Evolutionary conservation across 2,113 vertebrate genomes (phyloP), one percentile per base, ranked within the genome.

Genomic region (Amblyornis subalaris): DNA sequence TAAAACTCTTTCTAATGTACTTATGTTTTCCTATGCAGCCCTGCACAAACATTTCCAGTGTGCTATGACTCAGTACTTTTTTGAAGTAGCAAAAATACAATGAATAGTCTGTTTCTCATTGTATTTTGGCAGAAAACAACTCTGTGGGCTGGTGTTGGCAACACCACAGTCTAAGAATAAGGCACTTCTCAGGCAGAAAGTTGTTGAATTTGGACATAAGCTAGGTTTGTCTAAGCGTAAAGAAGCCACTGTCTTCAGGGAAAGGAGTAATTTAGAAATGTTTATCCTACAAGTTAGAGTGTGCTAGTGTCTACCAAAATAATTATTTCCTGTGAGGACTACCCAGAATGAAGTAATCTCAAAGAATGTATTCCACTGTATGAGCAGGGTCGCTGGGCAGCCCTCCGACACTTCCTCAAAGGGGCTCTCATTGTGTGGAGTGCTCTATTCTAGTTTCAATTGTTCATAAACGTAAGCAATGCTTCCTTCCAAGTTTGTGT

Each of bases 161-260:
- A 95, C 88, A 82, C 74, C 96, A 96, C 93, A 87, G 84, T 95
- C 94, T 93, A 97, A 97, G 96, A 97, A 97, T 97, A 98, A 97
- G 96, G 64, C 75, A 94, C 64, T 95, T 96, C 94, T 97, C 92
- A 95, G 73, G 84, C 95, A 96, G 54, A 88, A 95, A 90, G 88
- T 75, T 97, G 95, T 98, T 98, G 97, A 91, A 96, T 95, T 98
- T 97, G 97, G 97, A 96, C 85, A 71, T 93, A 72, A 96, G 81
- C 60, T 95, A 85, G 77, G 76, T 97, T 97, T 96, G 94, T 74
- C 90, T 88, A 77, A 80, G 88, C 38, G 79, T 94, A 90, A 93
- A 95, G 95, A 97, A 97, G 94, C 79, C 91, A 96, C 95, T 95
- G 95, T 95, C 83, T 94, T 66, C 76, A 94, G 94, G 95, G 76